Conservation (phyloP, 2,888 invertebrate genomes). For the Lasioglossum lativentre region DNA sequence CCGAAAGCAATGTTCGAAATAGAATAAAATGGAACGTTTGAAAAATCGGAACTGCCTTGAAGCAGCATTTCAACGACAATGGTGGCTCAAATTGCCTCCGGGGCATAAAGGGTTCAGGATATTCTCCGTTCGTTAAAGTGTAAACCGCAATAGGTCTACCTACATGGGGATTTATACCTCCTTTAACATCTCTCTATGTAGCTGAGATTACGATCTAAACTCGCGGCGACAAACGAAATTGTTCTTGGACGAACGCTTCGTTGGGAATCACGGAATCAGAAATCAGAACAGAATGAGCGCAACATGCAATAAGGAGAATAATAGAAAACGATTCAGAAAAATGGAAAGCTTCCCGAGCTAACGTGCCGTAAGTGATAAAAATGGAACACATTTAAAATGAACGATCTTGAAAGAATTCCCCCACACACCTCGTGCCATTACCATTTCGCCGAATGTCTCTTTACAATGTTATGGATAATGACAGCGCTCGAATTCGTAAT, state of each 20-base stretch:
- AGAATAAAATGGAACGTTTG: background rate
- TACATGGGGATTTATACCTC: background rate
- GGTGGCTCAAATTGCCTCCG: background rate
- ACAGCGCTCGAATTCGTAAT: background rate
- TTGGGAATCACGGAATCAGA: background rate
- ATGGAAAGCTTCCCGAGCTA: background rate
- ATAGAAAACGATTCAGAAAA: conserved; percentile 4
- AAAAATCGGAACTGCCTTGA: background rate
- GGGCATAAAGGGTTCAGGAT: background rate
- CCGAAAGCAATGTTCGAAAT: background rate
- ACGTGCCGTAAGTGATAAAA: conserved; percentile 22
- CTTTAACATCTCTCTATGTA: background rate
- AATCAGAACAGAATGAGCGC: background rate
- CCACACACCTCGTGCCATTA: background rate
- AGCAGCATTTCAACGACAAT: background rate
- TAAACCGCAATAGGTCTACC: background rate
- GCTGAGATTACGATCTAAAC: conserved; percentile 6
- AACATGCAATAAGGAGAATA: background rate
- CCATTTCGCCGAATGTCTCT: background rate
- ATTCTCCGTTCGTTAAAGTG: background rate
- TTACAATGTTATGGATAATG: background rate
- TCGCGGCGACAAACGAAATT: background rate
- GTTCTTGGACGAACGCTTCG: background rate
- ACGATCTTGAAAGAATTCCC: background rate
- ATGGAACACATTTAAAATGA: conserved; percentile 1